A percentile compares a stretch with the other conserved stretches of the same genome.
phyloP scores from a whole-genome alignment of 2,113 vertebrate genomes.

The Shinisaurus crocodilurus region DNA sequence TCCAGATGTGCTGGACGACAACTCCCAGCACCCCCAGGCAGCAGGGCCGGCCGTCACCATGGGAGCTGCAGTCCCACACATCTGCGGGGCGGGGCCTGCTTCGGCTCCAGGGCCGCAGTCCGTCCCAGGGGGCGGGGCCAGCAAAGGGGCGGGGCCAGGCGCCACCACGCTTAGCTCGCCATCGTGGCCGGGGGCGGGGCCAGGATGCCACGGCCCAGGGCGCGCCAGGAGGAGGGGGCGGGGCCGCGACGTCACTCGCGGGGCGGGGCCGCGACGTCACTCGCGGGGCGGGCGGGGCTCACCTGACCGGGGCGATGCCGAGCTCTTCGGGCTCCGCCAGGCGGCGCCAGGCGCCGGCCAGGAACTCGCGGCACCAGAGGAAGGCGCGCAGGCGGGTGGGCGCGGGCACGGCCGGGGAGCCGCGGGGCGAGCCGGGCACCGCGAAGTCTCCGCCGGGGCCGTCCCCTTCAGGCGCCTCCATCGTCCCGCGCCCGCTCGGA shows the following conservation, averaged over 20 bases:
- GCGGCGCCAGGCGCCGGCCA: conserved; percentile 86
- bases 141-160: too few relatives aligned
- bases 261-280: background rate
- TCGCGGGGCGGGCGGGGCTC: conserved; percentile 4
- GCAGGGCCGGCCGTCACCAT: too few relatives aligned
- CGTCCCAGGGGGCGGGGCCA: too few relatives aligned
- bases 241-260: conserved; percentile 12
- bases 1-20: too few relatives aligned
- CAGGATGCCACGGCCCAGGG: too few relatives aligned
- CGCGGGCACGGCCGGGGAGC: background rate
- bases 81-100: too few relatives aligned
- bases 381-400: conserved; percentile 8
- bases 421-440: background rate
- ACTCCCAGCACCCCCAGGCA: too few relatives aligned
- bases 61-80: too few relatives aligned
- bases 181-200: too few relatives aligned
- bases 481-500: background rate
- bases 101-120: too few relatives aligned
- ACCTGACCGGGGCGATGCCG: conserved; percentile 84
- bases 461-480: background rate
- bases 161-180: too few relatives aligned
- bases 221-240: too few relatives aligned
- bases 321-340: conserved; percentile 77
- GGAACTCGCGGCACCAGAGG: conserved; percentile 85
- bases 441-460: background rate